Percentiles rank a stretch among this genome's conserved stretches.
These are phyloP conservation scores for Euwallacea similis DNA, from an alignment of 1,140 invertebrate genomes.

Conservation along the genomic window DNA sequence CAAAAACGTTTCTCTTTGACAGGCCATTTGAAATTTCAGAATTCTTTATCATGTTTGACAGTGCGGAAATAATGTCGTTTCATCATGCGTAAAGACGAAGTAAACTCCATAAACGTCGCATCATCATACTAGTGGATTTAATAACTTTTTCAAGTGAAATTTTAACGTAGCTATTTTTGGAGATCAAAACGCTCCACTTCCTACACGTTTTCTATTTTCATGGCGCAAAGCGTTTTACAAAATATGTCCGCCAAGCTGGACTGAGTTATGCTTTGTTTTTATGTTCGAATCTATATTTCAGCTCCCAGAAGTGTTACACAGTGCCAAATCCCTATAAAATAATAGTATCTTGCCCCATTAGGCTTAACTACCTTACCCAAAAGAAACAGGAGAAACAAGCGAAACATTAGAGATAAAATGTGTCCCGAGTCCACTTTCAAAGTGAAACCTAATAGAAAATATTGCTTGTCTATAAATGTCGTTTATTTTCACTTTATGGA, in stretches of 20 bases:
- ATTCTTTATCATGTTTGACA: too few relatives aligned
- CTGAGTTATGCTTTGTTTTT: conserved; percentile 7
- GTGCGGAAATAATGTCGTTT: too few relatives aligned
- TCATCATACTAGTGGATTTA: not conserved
- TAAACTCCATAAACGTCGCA: conserved; percentile 2
- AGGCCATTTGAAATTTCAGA: not conserved
- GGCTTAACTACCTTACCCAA: conserved; percentile 17
- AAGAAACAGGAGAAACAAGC: conserved; percentile 5
- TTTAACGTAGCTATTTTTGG: conserved; percentile 8
- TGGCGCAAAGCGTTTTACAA: conserved; percentile 8
- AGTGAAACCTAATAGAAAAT: conserved; percentile 24
- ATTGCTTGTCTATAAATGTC: conserved; percentile 25
- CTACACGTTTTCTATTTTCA: conserved; percentile 12
- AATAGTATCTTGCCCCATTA: conserved; percentile 26
- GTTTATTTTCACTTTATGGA: conserved; percentile 18
- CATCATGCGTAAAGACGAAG: not conserved
- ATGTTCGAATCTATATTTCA: conserved; percentile 14
- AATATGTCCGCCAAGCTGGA: not conserved
- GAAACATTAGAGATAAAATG: conserved; percentile 17
- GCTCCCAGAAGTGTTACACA: not conserved
- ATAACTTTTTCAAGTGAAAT: not conserved
- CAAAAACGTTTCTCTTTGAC: not conserved
- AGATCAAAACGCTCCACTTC: not conserved
- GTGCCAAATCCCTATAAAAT: conserved; percentile 23
- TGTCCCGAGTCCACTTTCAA: conserved; percentile 9